A percentile compares a stretch with the other conserved stretches of the same genome.
These are phyloP conservation scores for Heterocephalus glaber DNA, from an alignment of 2,113 vertebrate species.

Conservation along the genomic window DNA sequence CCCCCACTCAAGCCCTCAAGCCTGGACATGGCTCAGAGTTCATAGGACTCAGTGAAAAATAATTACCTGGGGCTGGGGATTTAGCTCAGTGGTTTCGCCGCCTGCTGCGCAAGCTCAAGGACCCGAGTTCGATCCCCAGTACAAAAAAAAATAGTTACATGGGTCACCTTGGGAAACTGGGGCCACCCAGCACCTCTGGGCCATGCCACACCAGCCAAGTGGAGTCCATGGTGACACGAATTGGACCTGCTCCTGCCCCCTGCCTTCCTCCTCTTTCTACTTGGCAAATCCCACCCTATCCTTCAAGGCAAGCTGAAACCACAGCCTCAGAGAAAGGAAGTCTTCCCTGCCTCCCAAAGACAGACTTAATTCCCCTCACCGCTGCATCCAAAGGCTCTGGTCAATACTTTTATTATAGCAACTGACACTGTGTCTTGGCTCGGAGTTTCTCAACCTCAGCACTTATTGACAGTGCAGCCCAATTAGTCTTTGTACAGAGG, in stretches of 20 bases:
- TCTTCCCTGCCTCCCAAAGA: not conserved
- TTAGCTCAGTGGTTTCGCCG: no score
- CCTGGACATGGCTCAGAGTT: fast-evolving
- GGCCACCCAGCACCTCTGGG: not conserved
- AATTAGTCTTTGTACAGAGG: not conserved
- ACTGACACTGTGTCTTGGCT: not conserved
- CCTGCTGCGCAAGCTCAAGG: no score
- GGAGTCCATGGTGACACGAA: no score
- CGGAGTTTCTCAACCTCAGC: not conserved
- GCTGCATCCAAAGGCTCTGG: not conserved
- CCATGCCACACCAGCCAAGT: not conserved
- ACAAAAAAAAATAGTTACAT: no score
- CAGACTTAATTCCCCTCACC: not conserved
- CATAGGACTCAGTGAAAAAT: fast-evolving
- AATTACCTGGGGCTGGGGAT: fast-evolving
- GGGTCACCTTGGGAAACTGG: fast-evolving
- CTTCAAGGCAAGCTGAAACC: not conserved
- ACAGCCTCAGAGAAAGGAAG: not conserved
- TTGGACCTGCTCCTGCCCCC: no score
- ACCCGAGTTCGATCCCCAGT: no score
- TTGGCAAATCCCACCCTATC: not conserved
- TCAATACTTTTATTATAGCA: not conserved
- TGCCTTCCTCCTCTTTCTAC: not conserved
- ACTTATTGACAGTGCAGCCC: not conserved
- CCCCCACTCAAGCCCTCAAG: not conserved